Percentiles rank a stretch among this genome's conserved stretches.
Evolutionary conservation across 2,797 vertebrate genomes (phyloP).

Genomic region (Hydrophis major): DNA sequence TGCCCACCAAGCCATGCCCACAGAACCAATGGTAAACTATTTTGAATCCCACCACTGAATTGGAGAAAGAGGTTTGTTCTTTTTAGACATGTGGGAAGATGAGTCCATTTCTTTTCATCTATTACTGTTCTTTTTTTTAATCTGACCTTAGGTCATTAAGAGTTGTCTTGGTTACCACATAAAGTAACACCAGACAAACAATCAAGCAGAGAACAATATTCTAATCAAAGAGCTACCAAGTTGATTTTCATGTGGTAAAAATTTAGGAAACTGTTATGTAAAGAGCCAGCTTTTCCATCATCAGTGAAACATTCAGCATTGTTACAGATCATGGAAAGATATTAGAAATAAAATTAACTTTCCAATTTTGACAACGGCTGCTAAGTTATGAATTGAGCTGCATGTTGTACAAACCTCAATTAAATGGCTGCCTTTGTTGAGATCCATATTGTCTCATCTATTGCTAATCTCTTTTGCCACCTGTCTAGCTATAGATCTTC

Average conservation of each 20-base stretch:
- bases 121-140: too few species aligned
- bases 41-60: too few species aligned
- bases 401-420: not conserved
- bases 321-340: not conserved
- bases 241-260: not conserved
- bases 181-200: too few species aligned
- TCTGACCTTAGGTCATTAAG: too few species aligned
- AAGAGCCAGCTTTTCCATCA: not conserved
- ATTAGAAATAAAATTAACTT: not conserved
- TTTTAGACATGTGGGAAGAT: too few species aligned
- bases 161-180: too few species aligned
- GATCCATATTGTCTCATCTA: not conserved
- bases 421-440: not conserved
- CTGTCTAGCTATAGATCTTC: not conserved
- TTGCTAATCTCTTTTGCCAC: not conserved
- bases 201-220: too few species aligned
- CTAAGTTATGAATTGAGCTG: not conserved
- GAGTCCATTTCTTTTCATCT: too few species aligned
- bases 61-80: too few species aligned
- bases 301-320: not conserved
- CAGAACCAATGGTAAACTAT: too few species aligned
- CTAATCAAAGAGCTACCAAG: too few species aligned
- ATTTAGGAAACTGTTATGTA: not conserved
- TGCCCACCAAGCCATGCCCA: too few species aligned
- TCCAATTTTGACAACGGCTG: not conserved